Evolutionary conservation across 2,113 vertebrate species (phyloP).

Genomic region (Cyanoramphus novaezelandiae): DNA sequence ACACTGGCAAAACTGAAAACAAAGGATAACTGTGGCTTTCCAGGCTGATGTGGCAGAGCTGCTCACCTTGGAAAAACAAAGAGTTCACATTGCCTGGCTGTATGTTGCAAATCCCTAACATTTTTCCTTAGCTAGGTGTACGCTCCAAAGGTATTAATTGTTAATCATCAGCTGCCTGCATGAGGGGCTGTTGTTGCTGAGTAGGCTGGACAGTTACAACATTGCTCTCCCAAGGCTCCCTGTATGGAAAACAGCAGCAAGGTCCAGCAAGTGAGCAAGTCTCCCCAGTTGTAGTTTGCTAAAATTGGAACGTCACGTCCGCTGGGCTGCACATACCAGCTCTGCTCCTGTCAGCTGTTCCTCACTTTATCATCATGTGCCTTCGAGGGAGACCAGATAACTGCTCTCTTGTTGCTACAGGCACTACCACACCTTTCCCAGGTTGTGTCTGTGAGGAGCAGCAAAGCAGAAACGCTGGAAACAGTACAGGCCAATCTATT

Average conservation of each 20-base stretch:
- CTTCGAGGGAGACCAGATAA: background rate
- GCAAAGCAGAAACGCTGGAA: background rate
- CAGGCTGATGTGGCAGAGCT: background rate
- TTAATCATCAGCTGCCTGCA: background rate
- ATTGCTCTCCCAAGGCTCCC: background rate
- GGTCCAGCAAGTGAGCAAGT: background rate
- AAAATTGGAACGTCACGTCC: constrained; percentile 52
- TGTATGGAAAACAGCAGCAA: constrained; percentile 33
- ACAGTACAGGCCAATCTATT: constrained; percentile 47
- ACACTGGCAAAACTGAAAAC: background rate
- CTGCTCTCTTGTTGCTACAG: background rate
- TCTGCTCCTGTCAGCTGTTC: constrained; percentile 54
- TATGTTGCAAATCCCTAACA: background rate
- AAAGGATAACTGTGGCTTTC: background rate
- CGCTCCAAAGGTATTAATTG: background rate
- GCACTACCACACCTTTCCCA: constrained; percentile 33
- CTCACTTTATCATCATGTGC: constrained; percentile 48
- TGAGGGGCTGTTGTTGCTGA: background rate
- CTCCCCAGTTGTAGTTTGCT: constrained; percentile 57
- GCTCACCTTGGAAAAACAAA: background rate
- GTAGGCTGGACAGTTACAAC: background rate
- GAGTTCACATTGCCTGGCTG: background rate
- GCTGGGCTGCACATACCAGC: constrained; percentile 35
- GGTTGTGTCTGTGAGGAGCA: constrained; percentile 24
- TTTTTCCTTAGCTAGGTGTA: background rate